Evolutionary conservation across 1,140 invertebrate species (phyloP).

Genomic region (Thaumetopoea pityocampa): DNA sequence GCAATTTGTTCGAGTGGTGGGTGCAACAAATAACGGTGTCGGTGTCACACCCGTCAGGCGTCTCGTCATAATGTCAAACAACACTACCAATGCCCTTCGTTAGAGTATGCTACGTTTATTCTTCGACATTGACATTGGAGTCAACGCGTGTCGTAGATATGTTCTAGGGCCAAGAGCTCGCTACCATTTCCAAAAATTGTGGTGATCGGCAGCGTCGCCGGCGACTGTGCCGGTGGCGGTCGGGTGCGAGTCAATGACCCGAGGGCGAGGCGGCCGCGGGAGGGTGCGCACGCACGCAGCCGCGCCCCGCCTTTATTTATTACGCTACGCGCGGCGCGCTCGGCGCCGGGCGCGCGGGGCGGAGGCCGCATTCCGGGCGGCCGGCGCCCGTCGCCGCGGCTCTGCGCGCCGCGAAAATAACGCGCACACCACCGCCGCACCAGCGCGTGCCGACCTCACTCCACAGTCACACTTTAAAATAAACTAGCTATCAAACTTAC

Average conservation of each 20-base stretch:
- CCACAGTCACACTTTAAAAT: conserved; percentile 61
- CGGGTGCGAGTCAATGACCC: conserved; percentile 63
- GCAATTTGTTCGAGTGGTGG: too few relatives aligned
- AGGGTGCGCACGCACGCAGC: conserved; percentile 69
- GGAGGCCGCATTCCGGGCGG: conserved; percentile 68
- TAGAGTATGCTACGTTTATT: conserved; percentile 26
- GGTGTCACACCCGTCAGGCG: too few relatives aligned
- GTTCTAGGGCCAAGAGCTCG: conserved; percentile 45
- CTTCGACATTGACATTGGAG: conserved; percentile 68
- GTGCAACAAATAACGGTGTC: too few relatives aligned
- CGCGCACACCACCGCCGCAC: conserved; percentile 37
- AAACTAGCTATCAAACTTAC: conserved; percentile 64
- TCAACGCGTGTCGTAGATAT: conserved; percentile 25
- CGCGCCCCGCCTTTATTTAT: conserved; percentile 74
- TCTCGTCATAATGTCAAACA: too few relatives aligned
- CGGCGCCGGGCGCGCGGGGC: conserved; percentile 64
- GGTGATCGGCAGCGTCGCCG: conserved; percentile 48
- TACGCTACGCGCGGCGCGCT: conserved; percentile 69
- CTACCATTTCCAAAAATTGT: conserved; percentile 42
- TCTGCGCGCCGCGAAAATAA: conserved; percentile 61
- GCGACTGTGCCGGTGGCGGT: conserved; percentile 37
- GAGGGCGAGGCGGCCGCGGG: conserved; percentile 61
- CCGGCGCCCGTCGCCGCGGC: conserved; percentile 45
- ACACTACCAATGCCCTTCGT: conserved; percentile 12
- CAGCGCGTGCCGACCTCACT: conserved; percentile 33